Percentiles rank a stretch among this genome's conserved stretches.
Conservation (phyloP, 2,888 invertebrate species). For the Rotaria macrura region DNA sequence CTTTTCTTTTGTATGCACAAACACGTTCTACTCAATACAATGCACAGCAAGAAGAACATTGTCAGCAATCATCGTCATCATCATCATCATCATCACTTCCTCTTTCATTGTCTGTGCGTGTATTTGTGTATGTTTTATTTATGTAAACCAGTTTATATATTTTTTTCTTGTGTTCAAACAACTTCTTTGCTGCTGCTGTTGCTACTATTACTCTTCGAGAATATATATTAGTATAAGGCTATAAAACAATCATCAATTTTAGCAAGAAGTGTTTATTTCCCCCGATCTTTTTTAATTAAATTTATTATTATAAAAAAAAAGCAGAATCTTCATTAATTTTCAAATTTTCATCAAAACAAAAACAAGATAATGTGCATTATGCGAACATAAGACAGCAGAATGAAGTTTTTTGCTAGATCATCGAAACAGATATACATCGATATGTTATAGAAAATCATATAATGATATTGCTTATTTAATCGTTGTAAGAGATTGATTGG, state of each 20-base stretch:
- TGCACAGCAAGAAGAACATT: neutral
- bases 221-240: slow-evolving; percentile 12
- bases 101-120: neutral
- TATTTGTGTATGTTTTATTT: neutral
- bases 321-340: neutral
- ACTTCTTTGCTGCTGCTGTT: neutral
- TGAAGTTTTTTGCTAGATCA: too few relatives aligned
- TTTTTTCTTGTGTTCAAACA: neutral
- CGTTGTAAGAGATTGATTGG: too few relatives aligned
- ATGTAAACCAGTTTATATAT: neutral
- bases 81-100: neutral
- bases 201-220: neutral
- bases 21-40: neutral
- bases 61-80: neutral
- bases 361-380: neutral
- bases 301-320: neutral
- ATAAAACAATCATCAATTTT: neutral
- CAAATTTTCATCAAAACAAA: neutral
- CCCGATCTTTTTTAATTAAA: neutral
- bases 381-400: too few relatives aligned
- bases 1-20: neutral
- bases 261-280: neutral
- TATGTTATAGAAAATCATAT: neutral
- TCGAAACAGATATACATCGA: neutral
- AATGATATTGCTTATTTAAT: neutral